Percentiles rank a stretch among this genome's conserved stretches.
These are phyloP conservation scores for Sylvilagus bachmani DNA, from an alignment of 2,113 vertebrate species.

Conservation along the genomic window DNA sequence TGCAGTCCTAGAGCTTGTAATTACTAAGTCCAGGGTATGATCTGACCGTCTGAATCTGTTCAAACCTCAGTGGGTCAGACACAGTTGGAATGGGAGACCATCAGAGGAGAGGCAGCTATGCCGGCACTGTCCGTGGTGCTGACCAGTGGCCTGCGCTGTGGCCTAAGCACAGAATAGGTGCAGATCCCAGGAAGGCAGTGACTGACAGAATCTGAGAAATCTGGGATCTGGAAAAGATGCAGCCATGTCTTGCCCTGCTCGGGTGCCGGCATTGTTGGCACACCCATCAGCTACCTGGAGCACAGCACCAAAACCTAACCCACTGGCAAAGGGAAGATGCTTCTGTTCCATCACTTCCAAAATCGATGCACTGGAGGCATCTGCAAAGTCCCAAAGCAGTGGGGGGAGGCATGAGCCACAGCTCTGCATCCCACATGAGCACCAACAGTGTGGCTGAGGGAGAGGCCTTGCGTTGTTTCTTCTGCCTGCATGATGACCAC, in stretches of 20 bases:
- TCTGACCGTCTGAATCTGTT: background rate
- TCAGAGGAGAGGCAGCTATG: accelerated
- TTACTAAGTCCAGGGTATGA: background rate
- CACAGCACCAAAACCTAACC: background rate
- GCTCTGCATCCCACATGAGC: background rate
- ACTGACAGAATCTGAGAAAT: background rate
- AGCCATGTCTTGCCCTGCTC: background rate
- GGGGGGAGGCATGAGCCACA: background rate
- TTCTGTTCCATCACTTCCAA: background rate
- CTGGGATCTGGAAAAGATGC: background rate
- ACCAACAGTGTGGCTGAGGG: background rate
- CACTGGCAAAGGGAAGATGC: background rate
- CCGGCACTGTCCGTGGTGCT: conserved; percentile 42
- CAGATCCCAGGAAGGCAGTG: background rate
- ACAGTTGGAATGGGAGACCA: background rate
- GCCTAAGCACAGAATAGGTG: background rate
- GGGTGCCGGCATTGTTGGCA: background rate
- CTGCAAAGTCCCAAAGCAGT: background rate
- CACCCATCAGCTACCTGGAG: background rate
- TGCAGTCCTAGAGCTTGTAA: background rate
- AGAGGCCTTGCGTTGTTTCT: background rate
- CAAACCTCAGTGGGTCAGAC: background rate
- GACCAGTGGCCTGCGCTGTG: accelerated
- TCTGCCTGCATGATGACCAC: background rate
- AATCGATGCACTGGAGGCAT: background rate